Conservation (phyloP, 2,888 invertebrate species). For the Polymixis lichenea region DNA sequence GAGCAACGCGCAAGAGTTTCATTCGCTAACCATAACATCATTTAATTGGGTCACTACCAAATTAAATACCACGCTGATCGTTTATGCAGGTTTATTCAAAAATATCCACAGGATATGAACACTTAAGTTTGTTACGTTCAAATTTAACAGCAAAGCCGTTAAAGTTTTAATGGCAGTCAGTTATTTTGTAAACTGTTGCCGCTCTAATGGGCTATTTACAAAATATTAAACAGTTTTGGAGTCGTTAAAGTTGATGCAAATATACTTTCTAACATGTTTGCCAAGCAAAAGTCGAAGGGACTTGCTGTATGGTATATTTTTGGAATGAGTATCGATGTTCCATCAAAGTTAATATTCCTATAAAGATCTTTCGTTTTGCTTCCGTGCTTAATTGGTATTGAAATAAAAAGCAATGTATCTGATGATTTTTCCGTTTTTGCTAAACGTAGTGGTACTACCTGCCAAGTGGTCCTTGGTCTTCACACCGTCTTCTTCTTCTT, state of each 20-base stretch:
- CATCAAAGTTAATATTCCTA: conserved; percentile 19
- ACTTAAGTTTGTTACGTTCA: conserved; percentile 70
- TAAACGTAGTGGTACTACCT: background rate
- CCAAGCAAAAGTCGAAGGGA: conserved; percentile 27
- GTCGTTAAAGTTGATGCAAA: conserved; percentile 73
- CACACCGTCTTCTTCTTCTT: too few relatives aligned
- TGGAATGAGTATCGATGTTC: conserved; percentile 15
- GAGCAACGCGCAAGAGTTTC: conserved; percentile 1
- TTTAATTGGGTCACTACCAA: conserved; percentile 50
- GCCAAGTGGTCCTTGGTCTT: background rate
- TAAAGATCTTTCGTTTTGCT: conserved; percentile 9
- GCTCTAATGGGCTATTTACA: conserved; percentile 79
- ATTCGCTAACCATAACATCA: background rate
- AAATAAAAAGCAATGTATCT: background rate
- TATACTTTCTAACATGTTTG: conserved; percentile 63
- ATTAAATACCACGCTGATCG: conserved; percentile 27
- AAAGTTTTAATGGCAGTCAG: conserved; percentile 72
- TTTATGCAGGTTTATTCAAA: conserved; percentile 55
- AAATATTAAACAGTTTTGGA: conserved; percentile 80
- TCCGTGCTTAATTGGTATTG: conserved; percentile 8
- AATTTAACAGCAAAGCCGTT: conserved; percentile 72
- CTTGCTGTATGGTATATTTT: conserved; percentile 26
- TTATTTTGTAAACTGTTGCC: conserved; percentile 77
- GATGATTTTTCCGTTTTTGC: conserved; percentile 2
- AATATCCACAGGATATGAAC: conserved; percentile 74